Evolutionary conservation across 2,113 vertebrate species (phyloP).

Genomic region (Platysternon megacephalum): DNA sequence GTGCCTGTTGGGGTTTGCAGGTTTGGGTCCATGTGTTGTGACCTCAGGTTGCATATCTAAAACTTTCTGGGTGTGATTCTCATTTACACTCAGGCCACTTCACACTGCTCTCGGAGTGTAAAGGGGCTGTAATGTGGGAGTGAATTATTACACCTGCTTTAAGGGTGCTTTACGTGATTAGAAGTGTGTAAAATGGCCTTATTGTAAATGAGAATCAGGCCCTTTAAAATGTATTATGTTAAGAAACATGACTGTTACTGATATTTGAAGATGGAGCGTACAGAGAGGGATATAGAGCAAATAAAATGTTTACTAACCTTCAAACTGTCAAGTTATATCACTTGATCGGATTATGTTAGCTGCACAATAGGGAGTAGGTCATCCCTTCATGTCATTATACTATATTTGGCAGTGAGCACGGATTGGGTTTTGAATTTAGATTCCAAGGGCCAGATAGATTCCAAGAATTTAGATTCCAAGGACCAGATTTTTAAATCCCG

Average conservation of each 20-base stretch:
- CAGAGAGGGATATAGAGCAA: neutral
- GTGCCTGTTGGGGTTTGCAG: neutral
- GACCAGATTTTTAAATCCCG: too few species aligned
- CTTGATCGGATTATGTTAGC: neutral
- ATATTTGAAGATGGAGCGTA: neutral
- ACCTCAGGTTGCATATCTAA: neutral
- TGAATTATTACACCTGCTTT: neutral
- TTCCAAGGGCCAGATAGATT: neutral
- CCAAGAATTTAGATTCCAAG: too few species aligned
- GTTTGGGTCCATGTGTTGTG: rapidly evolving
- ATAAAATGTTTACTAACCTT: neutral
- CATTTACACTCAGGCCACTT: neutral
- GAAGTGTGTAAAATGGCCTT: neutral
- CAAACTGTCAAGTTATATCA: neutral
- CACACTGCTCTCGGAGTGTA: neutral
- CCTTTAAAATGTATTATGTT: neutral
- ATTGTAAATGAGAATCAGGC: neutral
- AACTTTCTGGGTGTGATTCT: neutral
- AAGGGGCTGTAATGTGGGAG: neutral
- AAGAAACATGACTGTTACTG: neutral
- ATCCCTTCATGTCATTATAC: neutral
- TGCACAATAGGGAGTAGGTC: neutral
- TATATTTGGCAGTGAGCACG: neutral
- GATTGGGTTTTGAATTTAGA: neutral
- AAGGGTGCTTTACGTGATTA: neutral